Evolutionary conservation across 2,113 vertebrate genomes (phyloP).

Genomic region (Himantopus leucocephalus): DNA sequence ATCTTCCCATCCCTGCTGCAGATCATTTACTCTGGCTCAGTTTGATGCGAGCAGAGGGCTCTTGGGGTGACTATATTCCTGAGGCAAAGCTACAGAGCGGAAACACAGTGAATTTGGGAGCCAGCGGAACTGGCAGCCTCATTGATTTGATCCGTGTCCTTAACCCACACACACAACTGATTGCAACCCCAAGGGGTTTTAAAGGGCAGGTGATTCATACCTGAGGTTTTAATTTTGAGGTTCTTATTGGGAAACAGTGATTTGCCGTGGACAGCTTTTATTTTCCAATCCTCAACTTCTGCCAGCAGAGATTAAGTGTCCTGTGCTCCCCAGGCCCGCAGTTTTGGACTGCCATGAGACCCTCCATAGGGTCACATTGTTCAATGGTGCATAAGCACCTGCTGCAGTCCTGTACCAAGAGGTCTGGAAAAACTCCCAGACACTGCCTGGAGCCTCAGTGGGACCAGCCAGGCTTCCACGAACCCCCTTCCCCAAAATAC

Average conservation of each 20-base stretch:
- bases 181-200: neutral
- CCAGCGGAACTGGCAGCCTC: neutral
- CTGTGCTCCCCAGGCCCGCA: neutral
- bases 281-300: neutral
- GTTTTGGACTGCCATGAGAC: neutral
- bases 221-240: neutral
- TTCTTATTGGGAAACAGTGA: neutral
- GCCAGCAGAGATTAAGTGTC: neutral
- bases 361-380: neutral
- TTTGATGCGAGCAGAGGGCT: neutral
- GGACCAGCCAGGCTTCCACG: neutral
- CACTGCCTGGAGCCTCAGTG: neutral
- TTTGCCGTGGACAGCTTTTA: neutral
- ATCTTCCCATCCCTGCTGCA: neutral
- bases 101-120: neutral
- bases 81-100: neutral
- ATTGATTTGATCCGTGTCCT: neutral
- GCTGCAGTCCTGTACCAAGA: neutral
- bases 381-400: neutral
- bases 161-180: neutral
- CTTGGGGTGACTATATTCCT: neutral
- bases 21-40: neutral
- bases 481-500: neutral
- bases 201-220: neutral
- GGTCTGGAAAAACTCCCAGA: neutral